Percentiles rank a stretch among this genome's conserved stretches.
Conservation (phyloP, 2,888 invertebrate species). For the Ophion ellenae region DNA sequence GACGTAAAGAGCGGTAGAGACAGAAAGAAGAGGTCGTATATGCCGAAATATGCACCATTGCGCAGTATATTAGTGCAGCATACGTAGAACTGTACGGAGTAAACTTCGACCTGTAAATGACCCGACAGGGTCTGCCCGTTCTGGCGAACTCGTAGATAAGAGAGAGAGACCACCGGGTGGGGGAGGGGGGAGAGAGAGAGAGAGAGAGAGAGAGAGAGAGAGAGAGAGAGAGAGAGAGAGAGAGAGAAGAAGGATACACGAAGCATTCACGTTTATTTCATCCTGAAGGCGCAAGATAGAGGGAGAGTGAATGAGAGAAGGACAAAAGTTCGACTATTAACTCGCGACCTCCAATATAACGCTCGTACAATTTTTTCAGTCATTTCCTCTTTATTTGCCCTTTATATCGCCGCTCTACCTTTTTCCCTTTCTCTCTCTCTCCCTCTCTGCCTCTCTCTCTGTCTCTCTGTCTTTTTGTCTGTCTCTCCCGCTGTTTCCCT, state of each 20-base stretch:
- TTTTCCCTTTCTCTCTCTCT: constrained; percentile 8
- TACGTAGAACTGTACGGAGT: constrained; percentile 24
- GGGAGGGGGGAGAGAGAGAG: constrained; percentile 1
- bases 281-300: constrained; percentile 1
- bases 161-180: not conserved
- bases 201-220: not conserved
- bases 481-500: constrained; percentile 3
- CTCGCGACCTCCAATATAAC: constrained; percentile 62
- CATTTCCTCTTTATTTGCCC: constrained; percentile 22
- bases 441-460: too few relatives aligned
- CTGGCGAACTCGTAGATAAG: constrained; percentile 37
- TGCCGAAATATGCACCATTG: constrained; percentile 31
- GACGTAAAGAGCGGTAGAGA: constrained; percentile 3
- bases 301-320: constrained; percentile 3
- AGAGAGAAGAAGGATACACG: not conserved
- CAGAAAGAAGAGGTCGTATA: constrained; percentile 15
- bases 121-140: constrained; percentile 60
- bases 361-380: constrained; percentile 47
- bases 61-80: constrained; percentile 49
- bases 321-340: constrained; percentile 60
- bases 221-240: constrained; percentile 7
- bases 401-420: constrained; percentile 10
- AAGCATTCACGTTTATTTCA: constrained; percentile 15
- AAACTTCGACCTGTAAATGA: constrained; percentile 61
- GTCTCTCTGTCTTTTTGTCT: too few relatives aligned